These are phyloP conservation scores for Entosphenus tridentatus DNA, from an alignment of 2,113 vertebrate genomes.

Conservation along the genomic window DNA sequence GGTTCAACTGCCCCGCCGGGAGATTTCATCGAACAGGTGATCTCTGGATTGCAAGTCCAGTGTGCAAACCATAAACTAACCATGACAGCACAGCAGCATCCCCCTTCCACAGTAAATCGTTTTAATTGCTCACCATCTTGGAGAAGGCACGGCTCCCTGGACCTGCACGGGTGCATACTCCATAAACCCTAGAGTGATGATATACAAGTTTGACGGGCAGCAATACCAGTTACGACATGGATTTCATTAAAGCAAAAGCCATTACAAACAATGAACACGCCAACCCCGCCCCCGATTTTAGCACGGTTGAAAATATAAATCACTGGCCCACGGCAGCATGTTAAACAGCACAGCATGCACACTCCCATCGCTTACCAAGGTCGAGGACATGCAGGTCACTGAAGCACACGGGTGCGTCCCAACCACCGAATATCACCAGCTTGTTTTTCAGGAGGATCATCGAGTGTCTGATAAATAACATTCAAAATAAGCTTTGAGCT, in stretches of 20 bases:
- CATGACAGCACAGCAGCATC: neutral
- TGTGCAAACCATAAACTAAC: neutral
- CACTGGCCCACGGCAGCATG: no score
- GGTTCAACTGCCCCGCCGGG: no score
- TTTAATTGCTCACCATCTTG: conserved; percentile 32
- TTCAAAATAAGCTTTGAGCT: no score
- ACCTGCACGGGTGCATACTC: conserved; percentile 43
- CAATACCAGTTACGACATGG: no score
- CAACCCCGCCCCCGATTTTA: no score
- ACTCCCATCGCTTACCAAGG: conserved; percentile 28
- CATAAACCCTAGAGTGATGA: conserved; percentile 35
- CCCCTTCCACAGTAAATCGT: neutral
- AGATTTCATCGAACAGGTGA: no score
- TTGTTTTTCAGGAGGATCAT: conserved; percentile 40
- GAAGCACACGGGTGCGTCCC: conserved; percentile 30
- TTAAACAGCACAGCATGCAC: no score
- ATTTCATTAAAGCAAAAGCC: no score
- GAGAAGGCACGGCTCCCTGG: conserved; percentile 24
- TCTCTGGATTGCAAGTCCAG: no score
- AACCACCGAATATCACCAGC: conserved; percentile 49
- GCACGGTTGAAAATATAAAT: no score
- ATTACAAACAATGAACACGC: no score
- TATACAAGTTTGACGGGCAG: no score
- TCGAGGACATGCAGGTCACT: conserved; percentile 50
- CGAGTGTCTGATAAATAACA: conserved; percentile 25